Percentiles rank a stretch among this genome's conserved stretches.
phyloP scores from a whole-genome alignment of 2,888 invertebrate genomes.

The Thalpophila matura region DNA sequence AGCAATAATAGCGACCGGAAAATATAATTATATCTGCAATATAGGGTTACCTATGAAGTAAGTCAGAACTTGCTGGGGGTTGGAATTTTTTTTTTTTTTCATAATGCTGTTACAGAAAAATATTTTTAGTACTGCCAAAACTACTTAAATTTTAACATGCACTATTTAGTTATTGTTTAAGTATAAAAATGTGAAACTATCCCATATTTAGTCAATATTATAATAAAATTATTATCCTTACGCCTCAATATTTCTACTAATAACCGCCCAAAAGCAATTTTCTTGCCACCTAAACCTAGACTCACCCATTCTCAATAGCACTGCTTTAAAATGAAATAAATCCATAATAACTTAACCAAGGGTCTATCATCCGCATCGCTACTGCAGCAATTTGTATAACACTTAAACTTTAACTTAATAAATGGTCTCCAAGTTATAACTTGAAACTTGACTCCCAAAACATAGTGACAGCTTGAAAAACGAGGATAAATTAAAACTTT shows the following conservation, averaged over 20 bases:
- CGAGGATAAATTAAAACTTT: slow-evolving; percentile 41
- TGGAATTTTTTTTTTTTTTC: too few species aligned
- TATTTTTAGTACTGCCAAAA: too few species aligned
- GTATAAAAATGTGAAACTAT: too few species aligned
- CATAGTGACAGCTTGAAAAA: slow-evolving; percentile 50
- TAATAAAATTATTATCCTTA: too few species aligned
- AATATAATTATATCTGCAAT: too few species aligned
- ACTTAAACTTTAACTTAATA: slow-evolving; percentile 43
- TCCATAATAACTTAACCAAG: not conserved
- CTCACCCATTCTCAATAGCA: not conserved
- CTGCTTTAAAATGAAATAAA: slow-evolving; percentile 7
- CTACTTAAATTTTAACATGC: too few species aligned
- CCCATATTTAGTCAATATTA: too few species aligned
- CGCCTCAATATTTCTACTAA: not conserved
- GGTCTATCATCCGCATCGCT: slow-evolving; percentile 18
- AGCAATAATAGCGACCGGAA: not conserved
- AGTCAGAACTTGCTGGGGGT: too few species aligned
- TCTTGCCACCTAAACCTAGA: not conserved
- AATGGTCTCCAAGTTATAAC: slow-evolving; percentile 40
- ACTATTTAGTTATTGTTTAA: too few species aligned
- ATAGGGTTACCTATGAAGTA: too few species aligned
- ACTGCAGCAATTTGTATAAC: slow-evolving; percentile 41
- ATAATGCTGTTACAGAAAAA: too few species aligned
- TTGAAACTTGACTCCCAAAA: slow-evolving; percentile 33
- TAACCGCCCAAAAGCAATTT: not conserved